Percentiles rank a stretch among this genome's conserved stretches.
These are phyloP conservation scores for Perizoma flavofasciatum DNA, from an alignment of 2,888 invertebrate species.

Conservation along the genomic window DNA sequence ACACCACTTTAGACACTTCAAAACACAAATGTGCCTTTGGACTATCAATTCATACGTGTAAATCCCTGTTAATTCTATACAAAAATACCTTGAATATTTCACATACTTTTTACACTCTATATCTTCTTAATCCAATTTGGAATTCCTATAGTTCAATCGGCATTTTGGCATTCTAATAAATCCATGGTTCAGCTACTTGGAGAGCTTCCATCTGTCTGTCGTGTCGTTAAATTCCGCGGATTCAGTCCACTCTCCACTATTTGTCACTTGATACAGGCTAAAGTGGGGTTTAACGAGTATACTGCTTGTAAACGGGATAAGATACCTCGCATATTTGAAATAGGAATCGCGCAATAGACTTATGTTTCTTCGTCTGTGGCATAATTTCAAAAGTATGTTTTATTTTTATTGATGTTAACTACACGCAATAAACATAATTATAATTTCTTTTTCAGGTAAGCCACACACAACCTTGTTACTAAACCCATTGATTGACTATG, in stretches of 20 bases:
- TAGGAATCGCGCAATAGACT: slow-evolving; percentile 13
- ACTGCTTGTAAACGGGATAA: slow-evolving; percentile 17
- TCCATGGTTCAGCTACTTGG: slow-evolving; percentile 26
- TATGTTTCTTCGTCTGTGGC: too few species aligned
- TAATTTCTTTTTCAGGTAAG: too few species aligned
- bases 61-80: slow-evolving; percentile 20
- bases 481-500: neutral
- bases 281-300: slow-evolving; percentile 27
- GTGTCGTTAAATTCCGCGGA: slow-evolving; percentile 31
- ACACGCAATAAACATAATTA: too few species aligned
- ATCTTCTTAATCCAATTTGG: slow-evolving; percentile 29
- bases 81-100: slow-evolving; percentile 18
- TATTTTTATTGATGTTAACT: too few species aligned
- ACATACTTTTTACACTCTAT: slow-evolving; percentile 17
- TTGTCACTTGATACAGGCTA: slow-evolving; percentile 28
- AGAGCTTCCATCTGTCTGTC: slow-evolving; percentile 34
- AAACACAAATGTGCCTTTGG: too few species aligned
- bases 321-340: slow-evolving; percentile 12
- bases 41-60: slow-evolving; percentile 11
- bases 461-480: too few species aligned
- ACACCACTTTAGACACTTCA: slow-evolving; percentile 18
- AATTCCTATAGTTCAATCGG: slow-evolving; percentile 26
- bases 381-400: too few species aligned
- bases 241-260: slow-evolving; percentile 22
- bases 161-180: slow-evolving; percentile 26